These are phyloP conservation scores for Polypedilum pembai DNA, from an alignment of 1,140 invertebrate genomes.

Conservation along the genomic window DNA sequence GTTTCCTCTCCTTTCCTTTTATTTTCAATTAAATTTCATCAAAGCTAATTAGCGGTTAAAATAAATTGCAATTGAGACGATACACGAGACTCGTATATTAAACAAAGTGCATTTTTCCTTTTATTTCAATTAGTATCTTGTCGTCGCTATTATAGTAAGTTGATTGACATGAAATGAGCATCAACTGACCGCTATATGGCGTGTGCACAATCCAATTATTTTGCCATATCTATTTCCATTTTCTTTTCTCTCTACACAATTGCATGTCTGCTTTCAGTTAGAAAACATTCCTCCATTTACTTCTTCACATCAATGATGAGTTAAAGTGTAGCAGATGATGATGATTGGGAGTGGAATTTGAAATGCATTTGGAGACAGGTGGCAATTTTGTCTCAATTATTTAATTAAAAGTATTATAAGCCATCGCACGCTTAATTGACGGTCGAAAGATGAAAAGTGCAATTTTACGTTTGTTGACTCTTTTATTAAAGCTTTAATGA, in stretches of 20 bases:
- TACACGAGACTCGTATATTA: constrained; percentile 12
- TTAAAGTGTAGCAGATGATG: not conserved
- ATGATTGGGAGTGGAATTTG: not conserved
- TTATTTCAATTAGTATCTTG: not conserved
- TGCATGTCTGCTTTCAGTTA: not conserved
- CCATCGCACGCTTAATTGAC: too few relatives aligned
- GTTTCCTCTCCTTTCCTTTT: not conserved
- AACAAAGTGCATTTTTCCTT: not conserved
- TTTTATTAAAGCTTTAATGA: too few relatives aligned
- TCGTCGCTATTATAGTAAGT: not conserved
- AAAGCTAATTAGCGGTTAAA: not conserved
- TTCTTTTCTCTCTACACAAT: not conserved
- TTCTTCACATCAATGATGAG: not conserved
- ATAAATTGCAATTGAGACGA: not conserved
- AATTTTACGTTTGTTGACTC: too few relatives aligned
- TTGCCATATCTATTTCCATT: not conserved
- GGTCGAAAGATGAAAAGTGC: too few relatives aligned
- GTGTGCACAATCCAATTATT: not conserved
- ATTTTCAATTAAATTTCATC: not conserved
- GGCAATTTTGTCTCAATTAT: too few relatives aligned
- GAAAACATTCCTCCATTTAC: too few relatives aligned
- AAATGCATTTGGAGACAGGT: not conserved
- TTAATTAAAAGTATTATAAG: too few relatives aligned
- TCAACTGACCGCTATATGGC: constrained; percentile 4
- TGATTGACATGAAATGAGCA: constrained; percentile 12